Evolutionary conservation across 1,140 invertebrate genomes (phyloP).

Genomic region (Trissolcus basalis): DNA sequence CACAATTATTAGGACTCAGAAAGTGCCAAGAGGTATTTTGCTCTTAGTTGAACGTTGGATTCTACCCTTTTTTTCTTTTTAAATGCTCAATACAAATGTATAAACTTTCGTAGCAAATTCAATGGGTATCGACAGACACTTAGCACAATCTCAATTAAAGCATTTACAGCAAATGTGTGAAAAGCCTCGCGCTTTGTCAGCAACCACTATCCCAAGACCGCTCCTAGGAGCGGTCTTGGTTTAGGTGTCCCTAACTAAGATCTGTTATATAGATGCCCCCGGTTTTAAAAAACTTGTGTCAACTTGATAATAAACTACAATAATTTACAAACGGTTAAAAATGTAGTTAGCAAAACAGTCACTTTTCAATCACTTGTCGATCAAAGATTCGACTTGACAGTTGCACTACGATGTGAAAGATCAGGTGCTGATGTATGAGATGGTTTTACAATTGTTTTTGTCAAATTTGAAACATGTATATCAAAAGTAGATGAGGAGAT

Average conservation of each 20-base stretch:
- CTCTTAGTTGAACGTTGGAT: conserved; percentile 15
- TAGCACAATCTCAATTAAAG: conserved; percentile 27
- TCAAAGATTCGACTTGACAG: conserved; percentile 2
- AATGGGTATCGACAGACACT: conserved; percentile 24
- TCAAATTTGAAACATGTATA: conserved; percentile 46
- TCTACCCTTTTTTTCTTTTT: conserved; percentile 6
- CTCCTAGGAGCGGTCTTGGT: conserved; percentile 44
- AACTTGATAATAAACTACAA: conserved; percentile 23
- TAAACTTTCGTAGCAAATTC: conserved; percentile 51
- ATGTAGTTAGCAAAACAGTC: conserved; percentile 36
- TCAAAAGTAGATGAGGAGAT: conserved; percentile 47
- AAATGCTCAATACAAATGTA: conserved; percentile 50
- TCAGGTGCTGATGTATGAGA: conserved; percentile 24
- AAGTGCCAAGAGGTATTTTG: conserved; percentile 22
- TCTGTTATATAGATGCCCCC: background rate
- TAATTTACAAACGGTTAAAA: conserved; percentile 24
- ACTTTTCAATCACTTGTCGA: conserved; percentile 33
- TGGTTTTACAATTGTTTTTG: conserved; percentile 20
- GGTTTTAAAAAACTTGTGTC: conserved; percentile 7
- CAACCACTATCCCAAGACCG: conserved; percentile 57
- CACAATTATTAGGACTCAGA: too few species aligned
- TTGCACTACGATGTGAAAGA: conserved; percentile 28
- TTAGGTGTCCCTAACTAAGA: conserved; percentile 45
- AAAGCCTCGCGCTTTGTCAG: conserved; percentile 19
- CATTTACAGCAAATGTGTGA: conserved; percentile 23